Evolutionary conservation across 2,797 vertebrate genomes (phyloP).

Genomic region (Crossoptilon crossoptilon): DNA sequence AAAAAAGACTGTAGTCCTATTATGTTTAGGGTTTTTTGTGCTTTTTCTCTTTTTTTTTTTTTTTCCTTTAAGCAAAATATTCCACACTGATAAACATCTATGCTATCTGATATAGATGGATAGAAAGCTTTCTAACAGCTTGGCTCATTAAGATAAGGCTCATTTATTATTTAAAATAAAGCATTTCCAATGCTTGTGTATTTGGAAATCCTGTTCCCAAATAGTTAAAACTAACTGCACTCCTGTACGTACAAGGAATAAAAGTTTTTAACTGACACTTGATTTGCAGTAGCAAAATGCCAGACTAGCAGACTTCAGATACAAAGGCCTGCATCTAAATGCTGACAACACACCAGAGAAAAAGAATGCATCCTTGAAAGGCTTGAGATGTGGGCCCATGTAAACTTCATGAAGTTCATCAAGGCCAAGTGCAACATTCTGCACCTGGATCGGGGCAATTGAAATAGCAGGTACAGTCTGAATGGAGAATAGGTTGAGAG

Average conservation of each 20-base stretch:
- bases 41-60: neutral
- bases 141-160: neutral
- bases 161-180: constrained; percentile 12
- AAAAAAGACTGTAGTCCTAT: neutral
- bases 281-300: neutral
- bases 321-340: neutral
- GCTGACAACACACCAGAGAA: neutral
- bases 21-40: neutral
- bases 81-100: neutral
- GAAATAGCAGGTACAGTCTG: too few relatives aligned
- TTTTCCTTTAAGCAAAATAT: neutral
- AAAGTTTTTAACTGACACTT: neutral
- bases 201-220: neutral
- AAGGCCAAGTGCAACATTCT: too few relatives aligned
- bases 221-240: neutral
- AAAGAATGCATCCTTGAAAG: neutral
- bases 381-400: too few relatives aligned
- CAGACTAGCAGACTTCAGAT: neutral
- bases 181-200: neutral
- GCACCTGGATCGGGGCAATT: too few relatives aligned
- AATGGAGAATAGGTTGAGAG: too few relatives aligned
- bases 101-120: neutral
- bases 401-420: too few relatives aligned
- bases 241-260: neutral
- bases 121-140: neutral